Base-by-base conservation (phyloP, 2,797 vertebrate genomes). In the Gymnoscopelus microlampas region DNA sequence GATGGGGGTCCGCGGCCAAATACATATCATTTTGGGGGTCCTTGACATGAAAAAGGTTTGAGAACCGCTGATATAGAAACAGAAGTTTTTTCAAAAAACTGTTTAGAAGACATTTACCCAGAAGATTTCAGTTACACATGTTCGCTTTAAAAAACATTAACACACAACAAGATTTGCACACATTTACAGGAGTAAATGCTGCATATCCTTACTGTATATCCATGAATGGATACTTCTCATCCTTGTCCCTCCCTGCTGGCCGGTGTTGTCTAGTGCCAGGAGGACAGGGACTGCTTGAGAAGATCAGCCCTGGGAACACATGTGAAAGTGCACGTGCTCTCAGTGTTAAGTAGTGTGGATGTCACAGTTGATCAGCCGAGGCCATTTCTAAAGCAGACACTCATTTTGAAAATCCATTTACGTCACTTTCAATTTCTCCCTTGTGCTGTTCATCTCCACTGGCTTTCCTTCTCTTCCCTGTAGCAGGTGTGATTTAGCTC, bases 141-240 rank as follows among this genome's bases (percentile, higher is more conserved):
- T 19, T 19, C 19, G 19, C 19, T 19, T 19, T 19, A 19, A 19
- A 19, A 19, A 19, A 19, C 19, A 19, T 19, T 19, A 19, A 19
- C 19, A 19, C 19, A 19, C 19, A 1, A 19, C 19, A 19, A 19
- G 19, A 19, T 19, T 19, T 19, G 19, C 19, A 19, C 19, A 19
- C 19, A 19, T 19, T 19, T 19, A 19, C 19, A 51, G 68, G 47
- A 50, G 57, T 68, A 73, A 71, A 39, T 51, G 75, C 62, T 49
- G 76, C 50, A 19, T n/a, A n/a, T n/a, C 71, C 77, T 65, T 48
- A 19, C 19, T 19, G 19, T 19, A 15, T 71, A n/a, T 51, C 66
- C 63, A 57, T 61, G 72, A 77, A 81, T 67, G 75, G 67, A 68
- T 66, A 71, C 64, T 63, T 75, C 35, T 77, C 78, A 63, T 77